Conservation (phyloP, 2,113 vertebrate species). For the Pluvianellus socialis region DNA sequence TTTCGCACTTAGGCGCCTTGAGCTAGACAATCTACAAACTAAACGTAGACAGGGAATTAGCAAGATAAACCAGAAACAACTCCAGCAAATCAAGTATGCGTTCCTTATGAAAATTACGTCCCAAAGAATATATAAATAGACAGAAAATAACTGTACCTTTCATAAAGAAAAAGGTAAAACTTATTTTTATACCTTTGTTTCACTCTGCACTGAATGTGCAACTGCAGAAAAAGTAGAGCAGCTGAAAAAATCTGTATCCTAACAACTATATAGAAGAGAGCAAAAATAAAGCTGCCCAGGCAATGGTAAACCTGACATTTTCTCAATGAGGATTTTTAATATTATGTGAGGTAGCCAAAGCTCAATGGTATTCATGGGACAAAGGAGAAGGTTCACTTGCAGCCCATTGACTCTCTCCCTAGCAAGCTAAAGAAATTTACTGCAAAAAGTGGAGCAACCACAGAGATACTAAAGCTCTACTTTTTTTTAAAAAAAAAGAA, state of each 20-base stretch:
- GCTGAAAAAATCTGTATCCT: rapidly evolving
- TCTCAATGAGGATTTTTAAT: neutral
- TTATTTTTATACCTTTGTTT: neutral
- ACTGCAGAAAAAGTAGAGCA: neutral
- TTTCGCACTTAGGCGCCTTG: neutral
- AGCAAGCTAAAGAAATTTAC: neutral
- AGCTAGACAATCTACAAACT: neutral
- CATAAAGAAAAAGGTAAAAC: too few species aligned
- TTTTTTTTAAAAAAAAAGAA: neutral
- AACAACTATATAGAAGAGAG: neutral
- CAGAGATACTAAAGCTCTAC: neutral
- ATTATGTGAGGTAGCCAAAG: neutral
- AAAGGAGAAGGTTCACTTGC: neutral
- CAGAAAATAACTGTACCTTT: neutral
- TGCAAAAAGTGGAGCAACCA: neutral
- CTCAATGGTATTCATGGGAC: neutral
- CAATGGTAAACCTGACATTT: neutral
- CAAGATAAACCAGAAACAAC: neutral
- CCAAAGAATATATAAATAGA: neutral
- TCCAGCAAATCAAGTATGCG: neutral
- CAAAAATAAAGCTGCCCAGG: neutral
- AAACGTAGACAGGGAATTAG: neutral
- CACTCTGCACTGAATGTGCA: neutral
- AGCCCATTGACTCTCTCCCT: neutral
- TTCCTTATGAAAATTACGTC: neutral